A percentile compares a stretch with the other conserved stretches of the same genome.
Evolutionary conservation across 1,140 invertebrate genomes (phyloP).

Genomic region (Brachionus angularis): DNA sequence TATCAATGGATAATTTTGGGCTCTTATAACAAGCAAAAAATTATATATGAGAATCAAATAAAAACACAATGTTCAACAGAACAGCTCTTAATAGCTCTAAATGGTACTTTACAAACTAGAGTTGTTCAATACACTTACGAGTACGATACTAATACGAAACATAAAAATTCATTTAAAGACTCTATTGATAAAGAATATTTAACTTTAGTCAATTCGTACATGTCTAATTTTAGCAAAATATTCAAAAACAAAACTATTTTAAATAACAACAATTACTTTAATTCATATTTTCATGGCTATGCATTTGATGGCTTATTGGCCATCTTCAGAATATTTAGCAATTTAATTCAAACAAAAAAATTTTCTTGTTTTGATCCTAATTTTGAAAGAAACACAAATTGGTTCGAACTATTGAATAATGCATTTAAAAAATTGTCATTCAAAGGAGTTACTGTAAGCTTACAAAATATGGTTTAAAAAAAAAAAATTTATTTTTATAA

Average conservation of each 20-base stretch:
- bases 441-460: slow-evolving; percentile 21
- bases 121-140: slow-evolving; percentile 36
- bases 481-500: slow-evolving; percentile 3
- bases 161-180: not conserved
- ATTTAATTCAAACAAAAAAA: not conserved
- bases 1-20: slow-evolving; percentile 96
- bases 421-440: slow-evolving; percentile 33
- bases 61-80: slow-evolving; percentile 65
- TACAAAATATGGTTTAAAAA: slow-evolving; percentile 18
- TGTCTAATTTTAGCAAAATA: not conserved
- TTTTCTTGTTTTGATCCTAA: not conserved
- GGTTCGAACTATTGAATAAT: slow-evolving; percentile 19
- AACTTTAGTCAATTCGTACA: slow-evolving; percentile 46
- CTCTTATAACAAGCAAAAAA: slow-evolving; percentile 75
- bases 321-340: slow-evolving; percentile 14
- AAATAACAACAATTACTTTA: slow-evolving; percentile 72
- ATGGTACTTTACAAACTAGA: slow-evolving; percentile 62
- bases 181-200: slow-evolving; percentile 47
- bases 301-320: slow-evolving; percentile 59
- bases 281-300: slow-evolving; percentile 90
- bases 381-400: slow-evolving; percentile 12
- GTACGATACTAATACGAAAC: slow-evolving; percentile 49
- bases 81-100: slow-evolving; percentile 74
- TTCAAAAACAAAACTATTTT: slow-evolving; percentile 49
- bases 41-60: slow-evolving; percentile 51